Percentiles rank a stretch among this genome's conserved stretches.
These are phyloP conservation scores for Erpornis zantholeuca DNA, from an alignment of 2,113 vertebrate genomes.

Conservation along the genomic window DNA sequence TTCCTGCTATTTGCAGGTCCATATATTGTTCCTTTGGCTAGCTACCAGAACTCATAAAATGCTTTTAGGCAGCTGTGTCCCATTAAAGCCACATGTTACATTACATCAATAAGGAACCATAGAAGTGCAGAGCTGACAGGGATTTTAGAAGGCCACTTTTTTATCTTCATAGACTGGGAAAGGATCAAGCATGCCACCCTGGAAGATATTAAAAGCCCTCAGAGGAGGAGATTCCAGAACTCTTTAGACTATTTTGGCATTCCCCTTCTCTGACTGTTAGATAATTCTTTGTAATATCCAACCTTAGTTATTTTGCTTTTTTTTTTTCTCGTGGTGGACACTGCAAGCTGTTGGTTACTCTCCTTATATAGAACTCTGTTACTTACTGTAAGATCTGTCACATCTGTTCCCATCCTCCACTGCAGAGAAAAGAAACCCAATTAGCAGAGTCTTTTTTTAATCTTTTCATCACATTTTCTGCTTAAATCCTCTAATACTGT, in stretches of 20 bases:
- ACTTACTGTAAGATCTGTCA: not conserved
- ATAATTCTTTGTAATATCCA: not conserved
- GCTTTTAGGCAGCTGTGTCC: slow-evolving; percentile 53
- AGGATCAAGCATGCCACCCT: slow-evolving; percentile 26
- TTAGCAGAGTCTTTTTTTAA: not conserved
- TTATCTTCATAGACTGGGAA: not conserved
- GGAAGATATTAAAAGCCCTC: slow-evolving; percentile 14
- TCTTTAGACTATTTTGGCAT: not conserved
- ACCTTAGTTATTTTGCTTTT: not conserved
- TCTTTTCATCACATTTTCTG: not conserved
- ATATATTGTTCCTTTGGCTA: slow-evolving; percentile 44
- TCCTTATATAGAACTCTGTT: not conserved
- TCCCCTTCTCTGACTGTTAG: not conserved
- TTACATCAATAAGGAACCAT: slow-evolving; percentile 18
- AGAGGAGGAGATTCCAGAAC: not conserved
- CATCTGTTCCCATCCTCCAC: not conserved
- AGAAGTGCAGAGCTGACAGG: not conserved
- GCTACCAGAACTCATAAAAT: slow-evolving; percentile 40
- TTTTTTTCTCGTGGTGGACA: not conserved
- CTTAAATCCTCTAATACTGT: not conserved
- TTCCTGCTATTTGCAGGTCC: slow-evolving; percentile 16
- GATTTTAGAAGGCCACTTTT: not conserved
- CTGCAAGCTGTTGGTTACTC: not conserved
- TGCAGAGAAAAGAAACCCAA: not conserved
- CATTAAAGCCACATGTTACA: slow-evolving; percentile 58